These are phyloP conservation scores for Odontocerum albicorne DNA, from an alignment of 2,888 invertebrate genomes.

Conservation along the genomic window DNA sequence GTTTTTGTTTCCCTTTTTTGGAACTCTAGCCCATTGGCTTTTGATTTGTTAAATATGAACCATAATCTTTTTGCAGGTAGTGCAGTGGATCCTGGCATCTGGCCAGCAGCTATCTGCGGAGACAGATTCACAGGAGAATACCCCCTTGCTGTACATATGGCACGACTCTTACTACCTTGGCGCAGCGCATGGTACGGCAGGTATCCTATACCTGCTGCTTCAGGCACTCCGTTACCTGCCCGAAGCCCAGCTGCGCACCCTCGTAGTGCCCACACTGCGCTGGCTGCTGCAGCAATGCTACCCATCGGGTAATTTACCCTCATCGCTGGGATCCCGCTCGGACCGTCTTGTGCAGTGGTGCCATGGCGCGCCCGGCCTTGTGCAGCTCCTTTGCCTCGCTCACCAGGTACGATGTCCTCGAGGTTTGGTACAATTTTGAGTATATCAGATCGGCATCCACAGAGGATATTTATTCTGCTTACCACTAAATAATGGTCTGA, in stretches of 20 bases:
- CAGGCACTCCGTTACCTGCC: constrained; percentile 63
- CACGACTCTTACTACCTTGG: constrained; percentile 85
- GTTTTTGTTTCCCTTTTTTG: no score
- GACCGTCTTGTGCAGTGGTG: constrained; percentile 91
- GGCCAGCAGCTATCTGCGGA: constrained; percentile 63
- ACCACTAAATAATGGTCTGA: no score
- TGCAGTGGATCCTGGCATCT: constrained; percentile 60
- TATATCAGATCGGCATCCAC: no score
- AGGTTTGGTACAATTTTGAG: no score
- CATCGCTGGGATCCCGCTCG: constrained; percentile 67
- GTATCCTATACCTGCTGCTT: constrained; percentile 81
- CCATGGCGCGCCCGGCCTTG: constrained; percentile 89
- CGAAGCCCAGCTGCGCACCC: constrained; percentile 56
- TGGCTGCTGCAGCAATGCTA: constrained; percentile 62
- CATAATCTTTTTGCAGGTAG: constrained; percentile 63
- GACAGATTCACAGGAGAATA: constrained; percentile 49
- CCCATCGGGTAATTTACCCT: constrained; percentile 73
- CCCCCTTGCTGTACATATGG: constrained; percentile 83
- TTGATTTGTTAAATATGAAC: no score
- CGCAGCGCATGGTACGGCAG: constrained; percentile 86
- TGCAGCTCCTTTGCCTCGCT: constrained; percentile 69
- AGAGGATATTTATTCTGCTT: no score
- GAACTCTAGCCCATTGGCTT: no score
- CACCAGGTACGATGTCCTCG: constrained; percentile 66
- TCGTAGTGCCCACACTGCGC: constrained; percentile 66